Base-by-base conservation (phyloP, 2,888 invertebrate genomes). In the Lasioglossum marginatum region DNA sequence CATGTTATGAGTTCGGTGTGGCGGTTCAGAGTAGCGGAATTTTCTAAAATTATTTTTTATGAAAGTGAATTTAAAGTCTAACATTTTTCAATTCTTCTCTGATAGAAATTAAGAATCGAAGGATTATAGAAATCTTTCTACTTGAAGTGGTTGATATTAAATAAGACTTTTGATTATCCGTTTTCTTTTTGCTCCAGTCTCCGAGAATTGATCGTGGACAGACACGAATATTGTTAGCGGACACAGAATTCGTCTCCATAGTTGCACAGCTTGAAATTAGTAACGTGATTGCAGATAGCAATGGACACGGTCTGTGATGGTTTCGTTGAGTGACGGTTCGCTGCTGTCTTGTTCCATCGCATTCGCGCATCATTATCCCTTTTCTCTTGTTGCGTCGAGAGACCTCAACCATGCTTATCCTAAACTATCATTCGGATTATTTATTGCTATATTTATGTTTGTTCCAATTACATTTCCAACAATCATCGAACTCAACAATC, bases 281-380 rank as follows among this genome's bases (percentile, higher is more conserved):
- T 23, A 37, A 68, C 37, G 68, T 68, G 68, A 68, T 68, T 68
- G 34, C 37, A 68, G 68, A 68, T 37, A 68, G 68, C 68, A 68
- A 37, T 37, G 68, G 37, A 68, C 68, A 68, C 68, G 68, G 10
- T 37, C 68, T 37, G 68, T 23, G 68, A 37, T 37, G 68, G 37
- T 68, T 34, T 68, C 34, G 37, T 37, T 34, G 68, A 68, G 34
- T 72, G 72, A 40, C 40, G 45, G 45, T 40, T 48, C 72, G 34
- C n/a, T 48, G 45, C 45, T 72, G 27, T 27, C 72, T 72, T 68
- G 68, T 68, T 37, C 37, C 37, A 34, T 68, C 34, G 34, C 34
- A 34, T 37, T 68, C 68, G 68, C 68, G 34, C 68, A 23, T 68
- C 68, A 37, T 34, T 68, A 37, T 68, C 34, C 34, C 23, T 37